Conservation (phyloP, 2,113 vertebrate species). For the Coreoperca whiteheadi region DNA sequence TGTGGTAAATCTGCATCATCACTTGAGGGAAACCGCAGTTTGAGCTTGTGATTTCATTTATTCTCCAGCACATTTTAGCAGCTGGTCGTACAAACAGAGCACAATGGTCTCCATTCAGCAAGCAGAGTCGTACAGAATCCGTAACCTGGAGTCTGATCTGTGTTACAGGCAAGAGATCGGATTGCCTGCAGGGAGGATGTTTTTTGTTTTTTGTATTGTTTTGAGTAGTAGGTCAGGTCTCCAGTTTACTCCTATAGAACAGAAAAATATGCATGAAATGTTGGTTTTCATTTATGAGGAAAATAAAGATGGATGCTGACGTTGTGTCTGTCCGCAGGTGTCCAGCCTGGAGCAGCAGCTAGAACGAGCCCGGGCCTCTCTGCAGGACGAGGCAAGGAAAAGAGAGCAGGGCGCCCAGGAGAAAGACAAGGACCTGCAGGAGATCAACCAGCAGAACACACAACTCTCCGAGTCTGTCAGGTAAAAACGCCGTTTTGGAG, state of each 20-base stretch:
- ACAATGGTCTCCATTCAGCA: constrained; percentile 46
- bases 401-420: constrained; percentile 80
- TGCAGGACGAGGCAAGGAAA: constrained; percentile 84
- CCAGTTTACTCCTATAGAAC: not conserved
- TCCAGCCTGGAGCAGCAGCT: constrained; percentile 90
- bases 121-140: not conserved
- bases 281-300: not conserved
- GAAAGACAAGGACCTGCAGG: constrained; percentile 80
- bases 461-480: constrained; percentile 84
- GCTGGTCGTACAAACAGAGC: constrained; percentile 5
- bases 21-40: not conserved
- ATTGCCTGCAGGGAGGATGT: not conserved
- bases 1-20: not conserved
- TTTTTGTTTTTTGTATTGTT: not conserved
- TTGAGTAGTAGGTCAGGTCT: not conserved
- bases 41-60: constrained; percentile 39
- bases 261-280: not conserved
- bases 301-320: not conserved
- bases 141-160: not conserved
- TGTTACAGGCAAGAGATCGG: not conserved
- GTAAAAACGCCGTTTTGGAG: constrained; percentile 71
- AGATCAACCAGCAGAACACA: constrained; percentile 81
- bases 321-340: constrained; percentile 79
- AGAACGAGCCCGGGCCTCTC: constrained; percentile 84
- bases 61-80: constrained; percentile 15